Base-by-base conservation (phyloP, 1,140 invertebrate species). In the Aricia agestis region DNA sequence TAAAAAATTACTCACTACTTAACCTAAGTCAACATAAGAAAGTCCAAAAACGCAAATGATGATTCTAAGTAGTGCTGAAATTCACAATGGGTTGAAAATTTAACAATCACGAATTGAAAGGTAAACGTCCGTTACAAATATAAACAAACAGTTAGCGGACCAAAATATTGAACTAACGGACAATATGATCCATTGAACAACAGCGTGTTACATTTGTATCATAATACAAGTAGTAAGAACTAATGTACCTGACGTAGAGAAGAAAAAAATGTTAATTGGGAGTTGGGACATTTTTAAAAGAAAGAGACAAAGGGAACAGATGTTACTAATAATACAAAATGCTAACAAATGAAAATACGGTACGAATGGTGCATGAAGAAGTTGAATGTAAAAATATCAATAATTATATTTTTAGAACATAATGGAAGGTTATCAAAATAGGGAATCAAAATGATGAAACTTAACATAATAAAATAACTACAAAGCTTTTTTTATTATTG, bases 41-140 rank as follows among this genome's bases (percentile, higher is more conserved):
- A 63, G 19, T 63, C 18, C 58, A 15, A 59, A 18, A 11, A 25
- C 19, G 59, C 59, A 63, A 11, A 63, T 68, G 31, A 71, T 41
- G 41, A 19, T n/a, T 45, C 71, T 59, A 18, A 68, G 25, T 32
- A 58, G 13, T 31, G 52, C 42, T 57, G 15, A 25, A 71, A 36
- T 65, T 71, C 36, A 66, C 69, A 57, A 9, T n/a, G 32, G 31
- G 61, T 45, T 32, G 67, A 70, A 41, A 74, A 74, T 59, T 42
- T 66, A 59, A 59, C 31, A 75, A 57, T 74, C 77, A 79, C 77
- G 77, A 77, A 57, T 36, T 36, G n/a, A 31, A 69, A 72, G 73
- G 72, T 69, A 72, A 75, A 72, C 69, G 75, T 70, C 69, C 72
- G 72, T 32, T 58, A 57, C n/a, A 32, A 52, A 71, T 69, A 66